Percentiles rank a stretch among this genome's conserved stretches.
These are phyloP conservation scores for Cartodere bifasciata DNA, from an alignment of 2,888 invertebrate genomes.

Conservation along the genomic window DNA sequence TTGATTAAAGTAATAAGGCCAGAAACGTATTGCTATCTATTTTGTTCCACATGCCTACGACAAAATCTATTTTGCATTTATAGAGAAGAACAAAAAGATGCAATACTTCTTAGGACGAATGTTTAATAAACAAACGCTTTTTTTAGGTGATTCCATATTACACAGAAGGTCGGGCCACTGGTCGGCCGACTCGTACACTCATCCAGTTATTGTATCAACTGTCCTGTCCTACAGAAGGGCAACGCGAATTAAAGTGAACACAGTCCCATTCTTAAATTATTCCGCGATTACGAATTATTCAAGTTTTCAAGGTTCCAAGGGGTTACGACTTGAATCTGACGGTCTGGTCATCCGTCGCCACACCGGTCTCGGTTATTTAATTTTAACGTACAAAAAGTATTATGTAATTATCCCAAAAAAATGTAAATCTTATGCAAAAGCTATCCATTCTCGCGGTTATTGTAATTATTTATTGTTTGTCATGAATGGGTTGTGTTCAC, in stretches of 20 bases:
- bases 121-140: too few species aligned
- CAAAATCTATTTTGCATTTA: too few species aligned
- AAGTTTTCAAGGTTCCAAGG: slow-evolving; percentile 14
- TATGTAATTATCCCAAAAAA: slow-evolving; percentile 1
- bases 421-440: too few species aligned
- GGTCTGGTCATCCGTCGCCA: slow-evolving; percentile 25
- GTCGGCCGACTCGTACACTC: slow-evolving; percentile 39
- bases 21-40: too few species aligned
- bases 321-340: slow-evolving; percentile 22
- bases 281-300: not conserved
- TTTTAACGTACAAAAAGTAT: slow-evolving; percentile 2
- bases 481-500: too few species aligned
- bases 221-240: slow-evolving; percentile 29
- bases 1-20: too few species aligned
- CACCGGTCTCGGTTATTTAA: slow-evolving; percentile 3
- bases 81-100: too few species aligned
- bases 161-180: slow-evolving; percentile 38
- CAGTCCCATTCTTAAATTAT: not conserved
- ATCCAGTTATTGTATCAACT: slow-evolving; percentile 37
- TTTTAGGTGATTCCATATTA: too few species aligned
- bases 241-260: slow-evolving; percentile 21
- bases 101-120: too few species aligned
- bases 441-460: too few species aligned
- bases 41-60: too few species aligned
- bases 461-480: too few species aligned